A percentile compares a stretch with the other conserved stretches of the same genome.
Conservation (phyloP, 2,797 vertebrate species). For the Cynodonichthys magdalenae region DNA sequence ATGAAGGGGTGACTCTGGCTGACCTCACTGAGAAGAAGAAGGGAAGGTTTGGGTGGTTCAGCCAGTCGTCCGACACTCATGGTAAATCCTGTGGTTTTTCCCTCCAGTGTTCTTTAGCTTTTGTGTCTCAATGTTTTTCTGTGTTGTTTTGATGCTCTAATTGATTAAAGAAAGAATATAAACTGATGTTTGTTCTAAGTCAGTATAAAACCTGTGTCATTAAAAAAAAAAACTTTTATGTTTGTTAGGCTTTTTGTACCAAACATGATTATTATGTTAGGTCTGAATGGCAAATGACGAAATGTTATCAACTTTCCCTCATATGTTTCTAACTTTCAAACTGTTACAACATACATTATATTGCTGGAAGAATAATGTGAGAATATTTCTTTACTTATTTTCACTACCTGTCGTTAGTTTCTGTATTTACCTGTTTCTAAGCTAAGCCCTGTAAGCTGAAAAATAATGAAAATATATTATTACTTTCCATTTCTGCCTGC, state of each 20-base stretch:
- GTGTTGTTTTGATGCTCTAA: constrained; percentile 8
- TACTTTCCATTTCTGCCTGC: background rate
- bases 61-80: constrained; percentile 94
- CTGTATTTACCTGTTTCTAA: background rate
- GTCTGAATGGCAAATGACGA: background rate
- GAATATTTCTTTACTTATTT: background rate
- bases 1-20: constrained; percentile 94
- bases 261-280: background rate
- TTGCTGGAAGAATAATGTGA: no score
- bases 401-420: background rate
- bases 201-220: background rate
- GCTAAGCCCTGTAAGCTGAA: background rate
- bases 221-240: no score
- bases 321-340: no score
- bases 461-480: background rate
- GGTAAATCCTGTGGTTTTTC: constrained; percentile 88
- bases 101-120: constrained; percentile 58
- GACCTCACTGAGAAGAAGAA: constrained; percentile 98
- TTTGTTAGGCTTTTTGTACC: no score
- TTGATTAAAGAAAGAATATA: background rate
- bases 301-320: no score
- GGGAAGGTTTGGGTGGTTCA: constrained; percentile 95
- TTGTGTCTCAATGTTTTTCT: constrained; percentile 25
- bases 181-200: background rate
- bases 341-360: no score